phyloP scores from a whole-genome alignment of 2,888 invertebrate species.

The Drosophila colorata region DNA sequence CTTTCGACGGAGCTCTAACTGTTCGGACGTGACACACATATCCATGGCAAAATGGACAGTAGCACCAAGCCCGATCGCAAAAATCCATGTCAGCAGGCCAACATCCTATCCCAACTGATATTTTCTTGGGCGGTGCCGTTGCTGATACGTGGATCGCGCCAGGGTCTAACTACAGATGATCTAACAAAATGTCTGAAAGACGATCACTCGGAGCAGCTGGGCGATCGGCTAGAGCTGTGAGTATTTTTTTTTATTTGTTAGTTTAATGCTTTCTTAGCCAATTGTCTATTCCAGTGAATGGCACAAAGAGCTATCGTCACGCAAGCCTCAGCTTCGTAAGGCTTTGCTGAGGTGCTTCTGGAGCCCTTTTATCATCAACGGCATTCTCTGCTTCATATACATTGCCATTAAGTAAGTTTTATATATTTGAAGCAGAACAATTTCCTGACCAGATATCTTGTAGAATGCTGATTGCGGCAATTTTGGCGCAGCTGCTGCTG shows the following conservation, averaged over 20 bases:
- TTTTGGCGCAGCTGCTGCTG: constrained; percentile 83
- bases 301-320: constrained; percentile 88
- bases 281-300: constrained; percentile 87
- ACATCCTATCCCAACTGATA: constrained; percentile 81
- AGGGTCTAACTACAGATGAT: constrained; percentile 88
- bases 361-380: constrained; percentile 89
- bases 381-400: constrained; percentile 86
- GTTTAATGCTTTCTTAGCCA: neutral
- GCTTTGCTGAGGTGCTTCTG: constrained; percentile 89
- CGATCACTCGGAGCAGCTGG: constrained; percentile 86
- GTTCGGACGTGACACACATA: constrained; percentile 11
- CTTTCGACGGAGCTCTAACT: neutral
- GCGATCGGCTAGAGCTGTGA: constrained; percentile 84
- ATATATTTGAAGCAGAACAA: neutral
- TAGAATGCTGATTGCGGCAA: constrained; percentile 84
- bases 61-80: constrained; percentile 82
- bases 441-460: constrained; percentile 5
- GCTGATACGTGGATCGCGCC: constrained; percentile 79
- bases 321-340: constrained; percentile 88
- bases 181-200: constrained; percentile 88
- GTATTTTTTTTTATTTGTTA: constrained; percentile 6
- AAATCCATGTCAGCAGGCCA: constrained; percentile 83
- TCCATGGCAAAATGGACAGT: constrained; percentile 80
- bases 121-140: constrained; percentile 84
- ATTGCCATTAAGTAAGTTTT: constrained; percentile 83